A percentile compares a stretch with the other conserved stretches of the same genome.
phyloP scores from a whole-genome alignment of 2,113 vertebrate species.

The Camelus bactrianus region DNA sequence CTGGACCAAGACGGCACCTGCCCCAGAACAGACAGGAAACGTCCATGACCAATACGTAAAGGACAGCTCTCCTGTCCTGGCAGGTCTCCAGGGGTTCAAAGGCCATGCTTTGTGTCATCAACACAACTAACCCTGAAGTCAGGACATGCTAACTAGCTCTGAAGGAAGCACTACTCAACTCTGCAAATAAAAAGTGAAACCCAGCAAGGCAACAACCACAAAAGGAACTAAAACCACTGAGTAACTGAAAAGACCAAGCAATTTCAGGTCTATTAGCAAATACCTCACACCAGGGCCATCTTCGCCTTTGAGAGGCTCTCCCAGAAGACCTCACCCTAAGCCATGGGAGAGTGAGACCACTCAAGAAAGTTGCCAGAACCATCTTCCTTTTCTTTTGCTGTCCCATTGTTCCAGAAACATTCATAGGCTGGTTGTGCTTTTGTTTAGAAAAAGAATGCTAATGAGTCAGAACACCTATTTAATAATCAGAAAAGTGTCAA shows the following conservation, averaged over 20 bases:
- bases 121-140: not conserved
- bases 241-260: not conserved
- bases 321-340: not conserved
- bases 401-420: not conserved
- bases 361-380: not conserved
- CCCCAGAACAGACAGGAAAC: not conserved
- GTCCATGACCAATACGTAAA: not conserved
- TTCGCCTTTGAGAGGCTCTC: not conserved
- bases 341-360: not conserved
- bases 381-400: not conserved
- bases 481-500: not conserved
- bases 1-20: not conserved
- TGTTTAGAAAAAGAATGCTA: conserved; percentile 48
- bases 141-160: not conserved
- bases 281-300: not conserved
- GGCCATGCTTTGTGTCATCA: not conserved
- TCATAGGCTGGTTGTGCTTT: not conserved
- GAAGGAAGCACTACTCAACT: not conserved
- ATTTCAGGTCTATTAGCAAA: not conserved
- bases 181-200: not conserved
- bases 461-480: not conserved
- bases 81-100: not conserved
- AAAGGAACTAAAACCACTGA: not conserved
- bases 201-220: not conserved
- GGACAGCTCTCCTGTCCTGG: not conserved